Evolutionary conservation across 2,113 vertebrate genomes (phyloP), one percentile per base, ranked within the genome.

Genomic region (Notarius lentiginosus): DNA sequence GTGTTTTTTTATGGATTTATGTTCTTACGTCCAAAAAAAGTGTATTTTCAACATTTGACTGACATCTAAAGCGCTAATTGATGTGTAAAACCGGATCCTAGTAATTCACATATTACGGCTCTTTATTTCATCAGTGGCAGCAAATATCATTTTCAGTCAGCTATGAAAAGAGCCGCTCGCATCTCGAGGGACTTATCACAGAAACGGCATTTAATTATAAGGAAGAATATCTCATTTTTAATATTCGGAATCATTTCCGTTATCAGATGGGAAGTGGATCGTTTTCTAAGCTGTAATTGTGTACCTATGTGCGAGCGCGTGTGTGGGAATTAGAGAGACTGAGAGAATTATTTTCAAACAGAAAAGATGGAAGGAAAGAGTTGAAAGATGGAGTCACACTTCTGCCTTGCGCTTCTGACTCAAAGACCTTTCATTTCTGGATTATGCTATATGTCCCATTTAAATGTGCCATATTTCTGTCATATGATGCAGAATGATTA

Each of bases 141-240:
- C 89, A 91, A 87, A 89, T 85, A 82, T 92, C 88, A 72, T 89
- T 91, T 89, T 92, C 88, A 91, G 87, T 85, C 83, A 82, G 86
- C 89, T 84, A 80, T 87, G 85, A 91, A 93, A 90, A 90, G 81
- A 90, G 84, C 89, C 70, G 65, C 89, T 84, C 18, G 61, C 88
- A 84, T 90, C 92, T 92, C 88, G 81, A 77, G 93, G 90, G 92
- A 93, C 87, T 47, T 88, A 89, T 86, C 89, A 91, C 84, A 72
- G 84, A 90, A 92, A 89, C 70, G 68, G 84, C 87, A 88, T 93
- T 91, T 90, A 85, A 92, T 94, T 93, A 91, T 87, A 91, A 91
- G 87, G 84, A 85, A 92, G 79, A 92, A 90, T 83, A 87, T 92
- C 92, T 91, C 49, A 87, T 92, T 94, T 93, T 89, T 90, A 87